Percentiles rank a stretch among this genome's conserved stretches.
These are phyloP conservation scores for Petromus typicus DNA, from an alignment of 2,113 vertebrate genomes.

Conservation along the genomic window DNA sequence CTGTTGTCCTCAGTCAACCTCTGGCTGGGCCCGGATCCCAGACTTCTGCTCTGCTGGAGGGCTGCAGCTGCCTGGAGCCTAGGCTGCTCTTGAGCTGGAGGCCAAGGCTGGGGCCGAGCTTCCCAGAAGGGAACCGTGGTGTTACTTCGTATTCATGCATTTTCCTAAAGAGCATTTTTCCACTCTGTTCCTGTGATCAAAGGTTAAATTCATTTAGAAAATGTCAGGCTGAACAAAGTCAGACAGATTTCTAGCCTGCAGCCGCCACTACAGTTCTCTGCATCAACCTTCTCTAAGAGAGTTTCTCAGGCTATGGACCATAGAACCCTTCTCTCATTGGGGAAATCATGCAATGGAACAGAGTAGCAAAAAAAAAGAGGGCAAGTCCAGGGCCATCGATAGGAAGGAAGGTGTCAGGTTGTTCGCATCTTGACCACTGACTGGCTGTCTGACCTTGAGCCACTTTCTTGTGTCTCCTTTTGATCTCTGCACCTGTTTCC, in stretches of 20 bases:
- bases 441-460: neutral
- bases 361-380: neutral
- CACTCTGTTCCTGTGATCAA: neutral
- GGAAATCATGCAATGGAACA: neutral
- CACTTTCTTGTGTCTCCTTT: neutral
- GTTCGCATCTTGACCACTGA: neutral
- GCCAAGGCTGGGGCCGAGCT: neutral
- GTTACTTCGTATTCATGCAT: neutral
- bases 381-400: neutral
- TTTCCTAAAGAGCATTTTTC: neutral
- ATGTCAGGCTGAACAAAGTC: conserved; percentile 26
- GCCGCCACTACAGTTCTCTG: neutral
- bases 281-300: neutral
- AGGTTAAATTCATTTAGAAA: neutral
- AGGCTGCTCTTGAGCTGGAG: neutral
- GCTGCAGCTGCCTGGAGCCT: neutral
- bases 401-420: neutral
- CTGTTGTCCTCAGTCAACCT: neutral
- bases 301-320: neutral
- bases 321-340: neutral
- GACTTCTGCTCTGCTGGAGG: neutral
- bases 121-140: neutral
- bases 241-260: neutral
- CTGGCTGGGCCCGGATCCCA: neutral
- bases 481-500: neutral